Evolutionary conservation across 1,140 invertebrate genomes (phyloP), one percentile per base, ranked within the genome.

Genomic region (Camponotus floridanus): DNA sequence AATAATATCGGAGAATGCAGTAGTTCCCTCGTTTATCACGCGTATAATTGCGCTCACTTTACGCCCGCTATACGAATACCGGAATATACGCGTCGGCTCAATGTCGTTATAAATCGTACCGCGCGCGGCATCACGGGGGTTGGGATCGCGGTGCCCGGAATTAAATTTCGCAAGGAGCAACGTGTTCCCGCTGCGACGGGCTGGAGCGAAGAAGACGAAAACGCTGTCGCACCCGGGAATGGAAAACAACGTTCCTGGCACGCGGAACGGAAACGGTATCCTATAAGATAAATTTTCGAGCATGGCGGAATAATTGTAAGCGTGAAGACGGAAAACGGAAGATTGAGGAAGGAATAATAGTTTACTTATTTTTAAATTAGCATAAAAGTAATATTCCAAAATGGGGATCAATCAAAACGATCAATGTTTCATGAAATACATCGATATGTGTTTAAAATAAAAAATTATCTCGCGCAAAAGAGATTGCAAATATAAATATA

Each of bases 71-170:
- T 61, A 74, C 68, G 79, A 74, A 83, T 83, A 48, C 68, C 51
- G 67, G 67, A 59, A 83, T 83, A 83, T 83, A 83, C 51, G 68
- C 79, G 79, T 74, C 79, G 79, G 79, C 57, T 83, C 79, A 83
- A 83, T 83, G 79, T 83, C 79, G 68, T 83, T 83, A 83, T 83
- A 83, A 83, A 83, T 83, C 79, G 79, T 74, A 42, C 55, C 26
- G 51, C 55, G 55, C 51, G n/a, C 7, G 45, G 78, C 51, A 31
- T 80, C 65, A 64, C 45, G 45, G 48, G 33, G 64, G 64, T 51
- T 70, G 51, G 68, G 79, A 81, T 81, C 79, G 68, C 78, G 68
- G 68, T 48, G 79, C 26, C 9, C 55, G 79, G 68, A 83, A 83
- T 83, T 83, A 83, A 83, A 83, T 83, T 83, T 83, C 55, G 67